Evolutionary conservation across 2,888 invertebrate genomes (phyloP), one percentile per base, ranked within the genome.

Genomic region (Rhodophaea formosa): DNA sequence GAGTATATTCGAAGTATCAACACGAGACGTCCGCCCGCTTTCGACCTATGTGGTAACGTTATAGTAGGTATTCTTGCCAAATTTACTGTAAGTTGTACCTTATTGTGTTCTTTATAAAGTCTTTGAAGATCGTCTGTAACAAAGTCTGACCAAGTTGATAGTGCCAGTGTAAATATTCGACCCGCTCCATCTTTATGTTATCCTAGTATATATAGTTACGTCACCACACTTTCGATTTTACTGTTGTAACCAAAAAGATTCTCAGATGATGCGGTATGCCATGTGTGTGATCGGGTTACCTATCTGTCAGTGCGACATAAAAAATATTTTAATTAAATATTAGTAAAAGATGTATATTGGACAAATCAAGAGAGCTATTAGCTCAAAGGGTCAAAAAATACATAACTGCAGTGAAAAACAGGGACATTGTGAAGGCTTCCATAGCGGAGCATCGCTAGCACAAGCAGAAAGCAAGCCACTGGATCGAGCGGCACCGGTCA

Each of bases 1-100:
- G 89, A 88, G 69, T 91, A 91, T 73, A 53, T 82, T 56, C 79
- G 82, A 61, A 87, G 88, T 71, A 75, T 90, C 65, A 83, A 86
- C 74, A 85, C 88, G 12, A 77, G 89, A 65, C 82, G 82, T 62
- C 89, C 88, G 51, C 91, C 90, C 29, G 63, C 69, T 56, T 91
- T 86, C 66, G 89, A 91, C 66, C 66, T 75, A 52, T 84, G 86
- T 63, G 90, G 90, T 57, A 82, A 80, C 49, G 88, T 90, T 53
- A 68, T 89, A 62, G 90, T 90, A 78, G 69, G 88, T 84, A 65
- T 44, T 59, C 29, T 54, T 29, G 53, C 12, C 12, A n/a, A 16
- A 6, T 39, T 30, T 7, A 43, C 16, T 7, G 6, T 15, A 35
- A 32, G 12, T 30, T 14, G 17, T 45, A 55, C 35, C 17, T 56